Percentiles rank a stretch among this genome's conserved stretches.
Conservation (phyloP, 2,888 invertebrate species). For the Limnephilus marmoratus region DNA sequence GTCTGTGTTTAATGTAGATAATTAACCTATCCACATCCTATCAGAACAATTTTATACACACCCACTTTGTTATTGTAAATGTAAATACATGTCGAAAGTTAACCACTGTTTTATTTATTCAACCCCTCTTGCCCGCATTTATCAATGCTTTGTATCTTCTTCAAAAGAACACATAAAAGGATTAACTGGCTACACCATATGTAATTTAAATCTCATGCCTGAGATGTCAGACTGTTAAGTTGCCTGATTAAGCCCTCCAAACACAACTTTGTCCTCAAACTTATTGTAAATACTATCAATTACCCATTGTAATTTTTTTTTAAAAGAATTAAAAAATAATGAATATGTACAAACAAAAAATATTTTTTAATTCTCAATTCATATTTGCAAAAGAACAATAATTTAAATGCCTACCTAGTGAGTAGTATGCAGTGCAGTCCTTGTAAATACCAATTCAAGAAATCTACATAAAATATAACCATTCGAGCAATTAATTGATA, state of each 20-base stretch:
- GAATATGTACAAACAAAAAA: neutral
- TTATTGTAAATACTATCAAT: neutral
- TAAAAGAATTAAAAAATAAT: neutral
- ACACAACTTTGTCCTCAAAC: neutral
- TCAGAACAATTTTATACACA: slow-evolving; percentile 74
- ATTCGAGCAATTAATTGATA: too few species aligned
- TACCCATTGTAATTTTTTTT: neutral
- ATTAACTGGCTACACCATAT: neutral
- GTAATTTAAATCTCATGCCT: neutral
- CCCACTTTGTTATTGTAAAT: slow-evolving; percentile 79
- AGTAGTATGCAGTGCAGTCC: neutral
- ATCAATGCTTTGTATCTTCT: neutral
- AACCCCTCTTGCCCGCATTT: neutral
- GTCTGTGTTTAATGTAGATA: slow-evolving; percentile 66
- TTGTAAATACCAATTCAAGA: neutral
- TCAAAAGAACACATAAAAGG: neutral
- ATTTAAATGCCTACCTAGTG: neutral
- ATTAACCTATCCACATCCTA: slow-evolving; percentile 65
- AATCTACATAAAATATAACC: neutral
- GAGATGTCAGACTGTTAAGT: neutral
- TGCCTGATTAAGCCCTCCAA: neutral
- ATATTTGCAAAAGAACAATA: neutral
- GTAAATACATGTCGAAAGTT: slow-evolving; percentile 79
- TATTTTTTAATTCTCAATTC: neutral
- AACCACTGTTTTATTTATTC: slow-evolving; percentile 68